Base-by-base conservation (phyloP, 2,888 invertebrate species). In the Perizoma flavofasciatum region DNA sequence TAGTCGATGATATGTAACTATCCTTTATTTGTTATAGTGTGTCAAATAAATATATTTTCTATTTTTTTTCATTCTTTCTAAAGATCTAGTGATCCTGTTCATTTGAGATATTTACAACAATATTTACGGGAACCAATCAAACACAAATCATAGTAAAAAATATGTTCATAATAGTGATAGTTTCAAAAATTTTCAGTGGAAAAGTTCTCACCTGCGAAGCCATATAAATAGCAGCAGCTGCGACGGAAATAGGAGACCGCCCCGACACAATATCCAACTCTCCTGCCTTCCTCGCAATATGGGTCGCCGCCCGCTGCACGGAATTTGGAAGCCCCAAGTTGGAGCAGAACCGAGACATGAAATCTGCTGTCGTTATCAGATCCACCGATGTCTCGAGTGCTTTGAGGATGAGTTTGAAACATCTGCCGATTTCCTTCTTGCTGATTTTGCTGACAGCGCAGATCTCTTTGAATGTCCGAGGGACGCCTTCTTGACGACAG, bases 151-250 rank as follows among this genome's bases (percentile, higher is more conserved):
- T 22, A 3, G 22, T 22, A 22, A 22, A 22, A 22, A 22, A 22
- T 2, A 22, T 22, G 3, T 22, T 22, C 22, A 22, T 22, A 22
- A 22, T 3, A 2, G 22, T 3, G 3, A 22, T 22, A 22, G 1
- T 22, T 22, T 22, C 41, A n/a, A 5, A 8, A n/a, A 0, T 5
- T n/a, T n/a, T 8, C 8, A 3, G 35, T 41, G 35, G 52, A 5
- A 5, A 33, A n/a, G 32, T 55, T 65, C 64, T 67, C 77, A 96
- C 97, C 90, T 98, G 99, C 9, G 98, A 98, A 3, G 99, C 99
- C 99, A 99, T 99, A 79, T 99, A 99, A 78, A 99, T 99, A 55
- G 99, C 99, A 49, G 99, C 99, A 6, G 99, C 99, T 0, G 99
- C 98, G 0, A 99, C 98, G 0, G 99, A 99, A 68, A 99, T 99